A percentile compares a stretch with the other conserved stretches of the same genome.
Evolutionary conservation across 2,888 invertebrate genomes (phyloP).

Genomic region (Tachystola acroxantha): DNA sequence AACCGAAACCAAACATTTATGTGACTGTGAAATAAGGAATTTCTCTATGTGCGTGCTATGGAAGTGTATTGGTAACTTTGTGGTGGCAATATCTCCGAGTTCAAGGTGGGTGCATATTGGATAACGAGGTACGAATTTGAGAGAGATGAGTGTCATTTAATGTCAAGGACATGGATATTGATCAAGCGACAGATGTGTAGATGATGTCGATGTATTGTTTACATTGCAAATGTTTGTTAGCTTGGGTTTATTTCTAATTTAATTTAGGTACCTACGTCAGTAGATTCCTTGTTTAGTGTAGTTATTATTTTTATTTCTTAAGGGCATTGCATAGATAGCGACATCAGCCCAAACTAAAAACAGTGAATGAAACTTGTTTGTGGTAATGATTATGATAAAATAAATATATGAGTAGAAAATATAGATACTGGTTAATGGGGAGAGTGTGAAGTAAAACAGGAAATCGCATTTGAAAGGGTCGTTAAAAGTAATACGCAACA

Average conservation of each 20-base stretch:
- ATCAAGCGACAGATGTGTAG: slow-evolving; percentile 42
- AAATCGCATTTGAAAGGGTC: slow-evolving; percentile 22
- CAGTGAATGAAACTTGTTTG: too few species aligned
- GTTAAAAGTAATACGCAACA: slow-evolving; percentile 45
- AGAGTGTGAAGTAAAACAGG: slow-evolving; percentile 8
- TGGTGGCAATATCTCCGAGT: slow-evolving; percentile 3
- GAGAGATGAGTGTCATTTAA: slow-evolving; percentile 39
- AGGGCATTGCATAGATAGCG: too few species aligned
- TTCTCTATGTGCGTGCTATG: slow-evolving; percentile 2
- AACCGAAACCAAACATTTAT: slow-evolving; percentile 28
- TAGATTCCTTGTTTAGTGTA: too few species aligned
- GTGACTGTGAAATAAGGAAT: slow-evolving; percentile 42
- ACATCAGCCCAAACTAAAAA: too few species aligned
- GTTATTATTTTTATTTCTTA: too few species aligned
- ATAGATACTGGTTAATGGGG: too few species aligned
- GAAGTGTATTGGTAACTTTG: slow-evolving; percentile 3
- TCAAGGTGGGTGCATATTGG: slow-evolving; percentile 57
- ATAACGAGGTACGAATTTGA: slow-evolving; percentile 44
- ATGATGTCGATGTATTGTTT: slow-evolving; percentile 10
- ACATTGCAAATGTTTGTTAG: too few species aligned
- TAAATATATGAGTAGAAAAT: too few species aligned
- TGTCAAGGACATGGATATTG: slow-evolving; percentile 73
- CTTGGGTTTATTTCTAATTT: not conserved
- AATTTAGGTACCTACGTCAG: not conserved
- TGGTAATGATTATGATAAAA: too few species aligned